Evolutionary conservation across 2,888 invertebrate genomes (phyloP), one percentile per base, ranked within the genome.

Genomic region (Exocentrus adspersus): DNA sequence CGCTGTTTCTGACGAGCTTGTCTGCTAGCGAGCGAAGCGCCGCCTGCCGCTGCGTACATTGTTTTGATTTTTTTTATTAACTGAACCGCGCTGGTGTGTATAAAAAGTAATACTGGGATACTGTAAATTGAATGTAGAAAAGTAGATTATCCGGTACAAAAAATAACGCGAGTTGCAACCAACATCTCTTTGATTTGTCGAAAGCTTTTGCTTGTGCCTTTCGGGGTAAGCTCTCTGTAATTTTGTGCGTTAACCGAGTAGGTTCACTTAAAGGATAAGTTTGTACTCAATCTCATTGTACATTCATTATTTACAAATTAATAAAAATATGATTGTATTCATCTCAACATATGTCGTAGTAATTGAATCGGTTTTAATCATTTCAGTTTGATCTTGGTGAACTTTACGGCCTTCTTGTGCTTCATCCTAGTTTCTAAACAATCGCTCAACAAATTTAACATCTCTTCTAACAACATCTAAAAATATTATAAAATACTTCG

Each of bases 11-110:
- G 86, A 65, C 88, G 85, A 73, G 91, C 91, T 85, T 91, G 91
- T 80, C 93, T 89, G 85, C 91, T 92, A 82, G 93, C 93, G 84
- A 93, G 87, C 80, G 92, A 92, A 80, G 93, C 92, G 83, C 93
- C 93, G 82, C 93, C 93, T 81, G 93, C 93, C 81, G 93, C 93
- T 81, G 93, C 93, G 87, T 93, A 94, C 93, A 94, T 94, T 62
- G 74, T 75, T 72, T 68, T 72, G 71, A 73, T 74, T 69, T 71
- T 77, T 69, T 48, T 63, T 54, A 46, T 48, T 37, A 62, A 60
- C 16, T 6, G 53, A 54, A 20, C 50, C 61, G 51, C 54, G 17
- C 28, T 59, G 17, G 46, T 43, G 46, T 43, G 20, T 42, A 21
- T 57, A 37, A 57, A 59, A 59, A 24, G 32, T 12, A 12, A 41